Conservation (phyloP, 1,140 invertebrate species). For the Aphelinus certus region DNA sequence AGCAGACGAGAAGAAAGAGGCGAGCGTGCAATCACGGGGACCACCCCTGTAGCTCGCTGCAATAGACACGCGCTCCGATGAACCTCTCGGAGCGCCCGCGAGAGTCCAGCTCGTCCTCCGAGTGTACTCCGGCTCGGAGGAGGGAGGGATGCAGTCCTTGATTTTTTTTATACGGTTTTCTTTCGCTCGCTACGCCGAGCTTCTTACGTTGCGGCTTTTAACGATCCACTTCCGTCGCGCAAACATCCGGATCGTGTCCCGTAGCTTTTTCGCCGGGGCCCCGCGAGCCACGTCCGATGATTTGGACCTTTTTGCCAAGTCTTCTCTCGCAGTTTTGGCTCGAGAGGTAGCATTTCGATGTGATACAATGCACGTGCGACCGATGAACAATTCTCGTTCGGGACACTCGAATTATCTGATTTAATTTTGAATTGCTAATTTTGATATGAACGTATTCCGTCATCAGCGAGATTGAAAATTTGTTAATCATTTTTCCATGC, state of each 20-base stretch:
- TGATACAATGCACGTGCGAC: no score
- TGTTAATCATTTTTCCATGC: no score
- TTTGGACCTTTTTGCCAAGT: no score
- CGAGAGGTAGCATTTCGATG: no score
- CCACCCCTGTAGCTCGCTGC: conserved; percentile 13
- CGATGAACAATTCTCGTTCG: no score
- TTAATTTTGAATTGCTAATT: no score
- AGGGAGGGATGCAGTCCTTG: neutral
- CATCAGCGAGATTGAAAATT: no score
- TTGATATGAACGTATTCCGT: no score
- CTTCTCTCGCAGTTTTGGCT: no score
- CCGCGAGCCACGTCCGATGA: no score
- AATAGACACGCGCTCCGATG: conserved; percentile 21
- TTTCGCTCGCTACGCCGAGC: neutral
- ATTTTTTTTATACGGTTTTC: neutral
- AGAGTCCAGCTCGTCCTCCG: conserved; percentile 30
- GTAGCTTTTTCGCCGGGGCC: no score
- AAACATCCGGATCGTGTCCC: conserved; percentile 12
- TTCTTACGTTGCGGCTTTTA: conserved; percentile 10
- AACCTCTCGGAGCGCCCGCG: conserved; percentile 23
- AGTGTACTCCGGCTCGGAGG: conserved; percentile 3
- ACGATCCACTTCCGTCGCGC: conserved; percentile 26
- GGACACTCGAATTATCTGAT: no score
- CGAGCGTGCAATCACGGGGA: conserved; percentile 19
- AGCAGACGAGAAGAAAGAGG: neutral